phyloP scores from a whole-genome alignment of 2,113 vertebrate genomes.

The Piaya cayana region DNA sequence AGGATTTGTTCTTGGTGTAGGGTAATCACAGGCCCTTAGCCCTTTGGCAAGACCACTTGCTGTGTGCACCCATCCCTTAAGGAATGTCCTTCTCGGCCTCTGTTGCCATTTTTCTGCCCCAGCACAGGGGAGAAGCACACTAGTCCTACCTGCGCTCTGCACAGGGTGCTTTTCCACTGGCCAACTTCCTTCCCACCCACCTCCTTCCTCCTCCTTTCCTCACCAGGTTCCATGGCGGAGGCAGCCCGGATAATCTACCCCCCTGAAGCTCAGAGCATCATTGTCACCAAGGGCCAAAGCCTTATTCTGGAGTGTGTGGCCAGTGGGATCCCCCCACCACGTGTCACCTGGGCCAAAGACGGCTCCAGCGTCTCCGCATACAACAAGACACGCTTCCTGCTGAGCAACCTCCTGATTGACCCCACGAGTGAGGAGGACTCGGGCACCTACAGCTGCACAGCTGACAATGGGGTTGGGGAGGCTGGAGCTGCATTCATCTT shows the following conservation, averaged over 20 bases:
- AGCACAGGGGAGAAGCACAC: fast-evolving
- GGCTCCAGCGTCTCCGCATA: slow-evolving; percentile 80
- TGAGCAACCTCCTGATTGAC: slow-evolving; percentile 96
- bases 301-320: slow-evolving; percentile 96
- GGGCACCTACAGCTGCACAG: slow-evolving; percentile 88
- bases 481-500: slow-evolving; percentile 79
- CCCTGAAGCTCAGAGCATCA: slow-evolving; percentile 89
- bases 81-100: background rate
- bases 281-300: slow-evolving; percentile 94
- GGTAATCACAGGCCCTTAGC: background rate
- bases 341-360: slow-evolving; percentile 93
- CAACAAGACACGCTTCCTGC: slow-evolving; percentile 93
- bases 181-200: background rate
- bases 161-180: background rate
- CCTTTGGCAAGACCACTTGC: background rate
- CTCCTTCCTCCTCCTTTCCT: background rate
- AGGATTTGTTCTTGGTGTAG: background rate
- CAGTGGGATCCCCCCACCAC: slow-evolving; percentile 90
- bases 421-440: slow-evolving; percentile 88
- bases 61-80: background rate
- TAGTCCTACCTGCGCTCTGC: background rate
- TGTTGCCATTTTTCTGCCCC: background rate
- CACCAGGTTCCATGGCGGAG: slow-evolving; percentile 88
- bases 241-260: slow-evolving; percentile 96
- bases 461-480: slow-evolving; percentile 87